Evolutionary conservation across 2,888 invertebrate genomes (phyloP), one percentile per base, ranked within the genome.

Genomic region (Lithophane leautieri): DNA sequence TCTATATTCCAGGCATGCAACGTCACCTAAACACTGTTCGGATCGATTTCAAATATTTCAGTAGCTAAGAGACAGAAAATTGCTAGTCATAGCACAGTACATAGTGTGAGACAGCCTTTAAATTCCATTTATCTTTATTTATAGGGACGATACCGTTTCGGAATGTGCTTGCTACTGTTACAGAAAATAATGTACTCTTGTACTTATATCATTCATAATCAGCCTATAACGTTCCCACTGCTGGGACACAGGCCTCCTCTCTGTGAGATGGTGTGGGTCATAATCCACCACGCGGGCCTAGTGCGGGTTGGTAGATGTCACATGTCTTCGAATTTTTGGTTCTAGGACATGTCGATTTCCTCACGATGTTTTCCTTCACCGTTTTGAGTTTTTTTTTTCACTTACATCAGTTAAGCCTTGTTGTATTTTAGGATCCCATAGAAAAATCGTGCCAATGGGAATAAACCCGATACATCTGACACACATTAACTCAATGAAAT

Each of bases 101-200:
- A 44, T 14, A 22, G 52, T 79, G 77, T 58, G 54, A 42, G 8
- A 14, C 9, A 6, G 40, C 28, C 82, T 42, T 77, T 61, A 69
- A 54, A 66, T 62, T 52, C 50, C 66, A 67, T 67, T 82, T 56
- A 70, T 50, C 34, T 69, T 70, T 82, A 61, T 82, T 70, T 69
- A 82, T 70, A 66, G 28, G 70, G 78, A 77, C 66, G 70, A 67
- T 67, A 77, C 61, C 70, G 79, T 70, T 79, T 66, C 25, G 44
- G 70, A 79, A 82, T 82, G 60, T 50, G 44, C 50, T 63, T 14
- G 50, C 70, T 62, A 62, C 79, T 70, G 66, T 77, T 47, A 61
- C 25, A 76, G 77, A 69, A 74, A 34, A 77, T 79, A 82, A 50
- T 44, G 8, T 73, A 8, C 34, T 11, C 28, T 42, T 42, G 12